phyloP scores from a whole-genome alignment of 2,797 vertebrate species.

The Stomatorhinus walkeri region DNA sequence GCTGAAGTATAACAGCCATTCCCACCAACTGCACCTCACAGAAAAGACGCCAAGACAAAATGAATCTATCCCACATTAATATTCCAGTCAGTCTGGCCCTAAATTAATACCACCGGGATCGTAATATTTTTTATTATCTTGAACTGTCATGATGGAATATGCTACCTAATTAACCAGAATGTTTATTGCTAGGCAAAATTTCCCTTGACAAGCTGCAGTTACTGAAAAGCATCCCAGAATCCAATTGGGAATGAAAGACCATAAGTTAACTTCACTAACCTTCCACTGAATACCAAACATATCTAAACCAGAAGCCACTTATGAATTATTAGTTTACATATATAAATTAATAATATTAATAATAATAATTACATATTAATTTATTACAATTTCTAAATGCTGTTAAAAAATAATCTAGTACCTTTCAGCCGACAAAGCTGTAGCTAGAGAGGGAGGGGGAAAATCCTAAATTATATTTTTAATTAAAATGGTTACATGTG shows the following conservation, averaged over 20 bases:
- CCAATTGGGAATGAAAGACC: background rate
- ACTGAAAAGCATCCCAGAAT: background rate
- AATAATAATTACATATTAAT: background rate
- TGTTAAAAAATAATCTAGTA: background rate
- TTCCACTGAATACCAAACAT: background rate
- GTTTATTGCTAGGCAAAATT: background rate
- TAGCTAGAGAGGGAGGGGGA: background rate
- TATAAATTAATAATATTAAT: background rate
- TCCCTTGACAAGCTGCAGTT: background rate
- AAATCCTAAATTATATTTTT: background rate
- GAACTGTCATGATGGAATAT: constrained; percentile 1
- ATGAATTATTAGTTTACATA: background rate
- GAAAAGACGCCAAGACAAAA: background rate
- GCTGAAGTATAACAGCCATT: background rate
- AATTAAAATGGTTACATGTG: background rate
- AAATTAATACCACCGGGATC: background rate
- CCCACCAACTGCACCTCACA: background rate
- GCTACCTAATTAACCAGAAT: background rate
- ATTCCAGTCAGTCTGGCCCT: background rate
- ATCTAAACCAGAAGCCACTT: background rate
- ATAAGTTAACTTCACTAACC: background rate
- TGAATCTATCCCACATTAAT: background rate
- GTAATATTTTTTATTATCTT: background rate
- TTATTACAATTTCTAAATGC: background rate
- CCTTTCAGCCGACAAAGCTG: background rate